Conservation (phyloP, 2,888 invertebrate species). For the Bellardia bayeri region DNA sequence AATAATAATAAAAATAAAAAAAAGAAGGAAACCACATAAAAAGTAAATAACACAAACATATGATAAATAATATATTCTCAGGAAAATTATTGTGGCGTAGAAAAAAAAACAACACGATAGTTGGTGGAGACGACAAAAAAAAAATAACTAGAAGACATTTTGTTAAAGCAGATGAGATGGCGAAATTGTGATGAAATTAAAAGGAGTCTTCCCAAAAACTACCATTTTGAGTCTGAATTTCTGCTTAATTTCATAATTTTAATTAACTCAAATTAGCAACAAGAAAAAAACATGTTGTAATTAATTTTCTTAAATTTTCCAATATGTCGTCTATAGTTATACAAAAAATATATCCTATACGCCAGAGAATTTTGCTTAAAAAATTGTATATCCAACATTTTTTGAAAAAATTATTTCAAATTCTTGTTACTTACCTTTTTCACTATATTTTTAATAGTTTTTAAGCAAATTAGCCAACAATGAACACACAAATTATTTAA, state of each 20-base stretch:
- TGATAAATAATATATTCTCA: neutral
- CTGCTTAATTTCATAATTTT: neutral
- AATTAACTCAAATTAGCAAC: neutral
- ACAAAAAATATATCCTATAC: neutral
- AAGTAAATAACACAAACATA: neutral
- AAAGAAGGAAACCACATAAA: neutral
- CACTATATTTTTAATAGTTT: constrained; percentile 29
- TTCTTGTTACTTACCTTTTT: constrained; percentile 49
- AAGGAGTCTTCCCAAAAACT: neutral
- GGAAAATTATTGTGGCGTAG: constrained; percentile 20
- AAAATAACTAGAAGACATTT: constrained; percentile 43
- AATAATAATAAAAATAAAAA: neutral
- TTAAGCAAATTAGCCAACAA: neutral
- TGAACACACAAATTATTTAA: constrained; percentile 33
- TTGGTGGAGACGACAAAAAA: neutral
- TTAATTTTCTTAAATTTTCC: neutral
- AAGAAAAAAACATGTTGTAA: neutral
- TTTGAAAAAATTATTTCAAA: neutral
- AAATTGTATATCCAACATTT: neutral
- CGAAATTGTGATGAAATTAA: constrained; percentile 52
- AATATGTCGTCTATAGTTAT: neutral
- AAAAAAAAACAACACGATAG: constrained; percentile 12
- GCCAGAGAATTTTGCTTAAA: neutral
- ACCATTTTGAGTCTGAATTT: neutral
- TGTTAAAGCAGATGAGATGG: constrained; percentile 61